Percentiles rank a stretch among this genome's conserved stretches.
Evolutionary conservation across 2,888 invertebrate genomes (phyloP).

Genomic region (Torymus tubicola): DNA sequence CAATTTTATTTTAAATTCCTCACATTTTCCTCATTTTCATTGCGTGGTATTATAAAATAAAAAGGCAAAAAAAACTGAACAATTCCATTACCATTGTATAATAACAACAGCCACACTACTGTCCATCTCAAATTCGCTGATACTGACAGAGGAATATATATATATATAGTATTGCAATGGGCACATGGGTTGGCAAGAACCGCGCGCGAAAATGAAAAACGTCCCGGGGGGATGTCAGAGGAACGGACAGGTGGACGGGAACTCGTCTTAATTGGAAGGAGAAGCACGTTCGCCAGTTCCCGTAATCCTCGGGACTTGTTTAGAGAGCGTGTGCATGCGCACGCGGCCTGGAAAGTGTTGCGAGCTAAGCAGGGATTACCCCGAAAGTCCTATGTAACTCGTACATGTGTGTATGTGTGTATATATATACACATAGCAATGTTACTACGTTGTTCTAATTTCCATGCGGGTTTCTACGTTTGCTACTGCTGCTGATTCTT

Average conservation of each 20-base stretch:
- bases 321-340: not conserved
- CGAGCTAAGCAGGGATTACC: constrained; percentile 33
- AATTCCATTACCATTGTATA: no score
- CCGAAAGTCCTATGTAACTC: constrained; percentile 34
- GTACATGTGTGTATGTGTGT: not conserved
- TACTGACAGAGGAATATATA: no score
- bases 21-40: no score
- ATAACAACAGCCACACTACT: no score
- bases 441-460: constrained; percentile 13
- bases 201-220: constrained; percentile 2
- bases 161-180: no score
- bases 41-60: no score
- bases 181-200: no score
- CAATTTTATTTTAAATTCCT: no score
- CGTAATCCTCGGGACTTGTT: constrained; percentile 62
- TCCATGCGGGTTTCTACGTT: not conserved
- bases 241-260: constrained; percentile 53
- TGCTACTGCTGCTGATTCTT: no score
- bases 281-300: constrained; percentile 61
- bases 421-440: not conserved
- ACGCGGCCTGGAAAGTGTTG: constrained; percentile 7
- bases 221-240: constrained; percentile 4
- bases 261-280: constrained; percentile 64
- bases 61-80: no score
- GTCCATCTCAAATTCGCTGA: no score